Evolutionary conservation across 2,888 invertebrate species (phyloP).

Genomic region (Nomada lathburiana): DNA sequence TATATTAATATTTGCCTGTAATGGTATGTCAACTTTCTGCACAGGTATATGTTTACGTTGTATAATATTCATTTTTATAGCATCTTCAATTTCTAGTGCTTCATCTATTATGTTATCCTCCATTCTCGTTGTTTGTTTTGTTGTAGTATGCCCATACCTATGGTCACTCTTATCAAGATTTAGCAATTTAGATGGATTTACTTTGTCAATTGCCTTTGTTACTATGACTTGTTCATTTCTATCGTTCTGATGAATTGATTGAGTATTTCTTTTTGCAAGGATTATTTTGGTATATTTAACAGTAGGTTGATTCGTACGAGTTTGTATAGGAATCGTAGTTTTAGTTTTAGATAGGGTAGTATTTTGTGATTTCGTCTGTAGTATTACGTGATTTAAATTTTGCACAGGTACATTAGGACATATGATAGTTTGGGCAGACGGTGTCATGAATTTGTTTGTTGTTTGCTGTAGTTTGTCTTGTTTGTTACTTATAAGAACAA

Average conservation of each 20-base stretch:
- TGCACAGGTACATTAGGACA: conserved; percentile 64
- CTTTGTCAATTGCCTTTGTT: conserved; percentile 74
- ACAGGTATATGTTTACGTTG: conserved; percentile 71
- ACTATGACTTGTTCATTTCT: conserved; percentile 75
- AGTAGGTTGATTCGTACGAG: conserved; percentile 69
- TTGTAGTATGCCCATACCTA: conserved; percentile 62
- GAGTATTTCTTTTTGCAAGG: conserved; percentile 83
- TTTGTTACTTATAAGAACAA: conserved; percentile 81
- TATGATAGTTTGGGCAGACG: conserved; percentile 66
- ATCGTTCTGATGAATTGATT: conserved; percentile 61
- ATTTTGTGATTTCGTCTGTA: conserved; percentile 68
- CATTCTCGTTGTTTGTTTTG: conserved; percentile 52
- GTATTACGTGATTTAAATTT: conserved; percentile 69
- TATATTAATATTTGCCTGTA: conserved; percentile 34
- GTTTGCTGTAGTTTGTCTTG: conserved; percentile 75
- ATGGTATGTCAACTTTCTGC: conserved; percentile 65
- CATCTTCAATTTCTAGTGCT: conserved; percentile 77
- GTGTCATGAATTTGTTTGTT: conserved; percentile 57
- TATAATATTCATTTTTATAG: conserved; percentile 79
- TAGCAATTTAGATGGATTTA: conserved; percentile 62
- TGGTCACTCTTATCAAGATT: conserved; percentile 73
- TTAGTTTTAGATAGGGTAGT: conserved; percentile 59
- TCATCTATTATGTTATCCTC: conserved; percentile 64
- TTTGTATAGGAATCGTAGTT: conserved; percentile 64
- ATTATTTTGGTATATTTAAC: conserved; percentile 86